Conservation (phyloP, 2,888 invertebrate species). For the Siphlonurus alternatus region DNA sequence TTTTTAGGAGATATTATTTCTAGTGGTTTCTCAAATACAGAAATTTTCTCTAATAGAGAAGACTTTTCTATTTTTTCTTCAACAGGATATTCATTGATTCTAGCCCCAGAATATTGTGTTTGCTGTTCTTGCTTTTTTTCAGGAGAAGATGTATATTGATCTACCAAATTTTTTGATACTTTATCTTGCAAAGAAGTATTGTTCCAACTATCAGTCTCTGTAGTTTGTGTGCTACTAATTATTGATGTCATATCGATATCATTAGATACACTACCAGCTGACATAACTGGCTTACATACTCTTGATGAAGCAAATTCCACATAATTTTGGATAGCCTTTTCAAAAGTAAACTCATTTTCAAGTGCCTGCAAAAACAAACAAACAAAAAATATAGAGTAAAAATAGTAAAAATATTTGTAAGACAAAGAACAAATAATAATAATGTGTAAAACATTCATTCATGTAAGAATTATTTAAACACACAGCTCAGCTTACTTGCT, state of each 20-base stretch:
- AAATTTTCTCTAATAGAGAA: not conserved
- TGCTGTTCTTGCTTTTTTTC: not conserved
- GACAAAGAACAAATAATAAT: too few relatives aligned
- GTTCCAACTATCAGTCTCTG: not conserved
- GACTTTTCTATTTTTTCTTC: too few relatives aligned
- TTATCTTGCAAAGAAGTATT: not conserved
- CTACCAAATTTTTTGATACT: not conserved
- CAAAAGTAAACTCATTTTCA: slow-evolving; percentile 63
- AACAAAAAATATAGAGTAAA: not conserved
- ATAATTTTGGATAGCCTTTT: slow-evolving; percentile 74
- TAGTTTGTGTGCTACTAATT: not conserved
- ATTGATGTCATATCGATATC: not conserved
- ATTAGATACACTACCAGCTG: not conserved
- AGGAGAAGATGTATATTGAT: not conserved
- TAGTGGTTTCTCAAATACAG: not conserved
- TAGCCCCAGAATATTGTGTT: not conserved
- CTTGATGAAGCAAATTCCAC: slow-evolving; percentile 41
- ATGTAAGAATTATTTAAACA: too few relatives aligned
- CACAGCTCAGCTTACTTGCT: too few relatives aligned
- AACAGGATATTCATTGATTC: not conserved
- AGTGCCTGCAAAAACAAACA: not conserved
- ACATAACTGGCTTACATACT: slow-evolving; percentile 29
- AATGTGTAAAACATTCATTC: too few relatives aligned
- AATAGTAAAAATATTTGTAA: too few relatives aligned
- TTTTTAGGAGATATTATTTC: not conserved